Conservation (phyloP, 2,113 vertebrate genomes). For the Camelus bactrianus region DNA sequence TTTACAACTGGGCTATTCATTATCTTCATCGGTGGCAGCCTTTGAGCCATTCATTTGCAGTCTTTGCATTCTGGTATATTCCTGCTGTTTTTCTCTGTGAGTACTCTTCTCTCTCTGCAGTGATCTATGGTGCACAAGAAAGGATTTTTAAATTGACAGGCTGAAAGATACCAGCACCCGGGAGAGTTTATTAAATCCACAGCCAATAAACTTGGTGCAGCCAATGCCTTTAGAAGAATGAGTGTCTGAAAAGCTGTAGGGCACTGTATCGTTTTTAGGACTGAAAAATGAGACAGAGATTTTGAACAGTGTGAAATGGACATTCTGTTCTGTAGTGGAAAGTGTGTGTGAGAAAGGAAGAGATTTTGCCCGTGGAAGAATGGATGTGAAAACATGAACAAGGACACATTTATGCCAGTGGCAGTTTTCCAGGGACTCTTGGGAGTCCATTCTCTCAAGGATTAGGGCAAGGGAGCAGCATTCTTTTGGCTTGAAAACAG, state of each 20-base stretch:
- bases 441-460: conserved; percentile 3
- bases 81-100: conserved; percentile 56
- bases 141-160: conserved; percentile 73
- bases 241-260: conserved; percentile 65
- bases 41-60: conserved; percentile 30
- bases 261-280: conserved; percentile 44
- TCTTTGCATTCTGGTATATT: conserved; percentile 47
- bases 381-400: not conserved
- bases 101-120: conserved; percentile 22
- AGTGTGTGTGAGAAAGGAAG: conserved; percentile 29
- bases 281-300: conserved; percentile 69
- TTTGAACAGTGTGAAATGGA: conserved; percentile 66
- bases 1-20: conserved; percentile 39
- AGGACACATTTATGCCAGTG: not conserved
- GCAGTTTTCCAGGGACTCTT: conserved; percentile 8
- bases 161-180: conserved; percentile 54
- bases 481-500: conserved; percentile 22
- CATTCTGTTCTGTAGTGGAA: conserved; percentile 18
- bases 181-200: conserved; percentile 77
- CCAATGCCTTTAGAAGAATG: conserved; percentile 70
- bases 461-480: not conserved
- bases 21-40: conserved; percentile 46
- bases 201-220: conserved; percentile 65
- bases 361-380: not conserved
- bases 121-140: conserved; percentile 68